Conservation (phyloP, 2,113 vertebrate species). For the Nipponia nippon region DNA sequence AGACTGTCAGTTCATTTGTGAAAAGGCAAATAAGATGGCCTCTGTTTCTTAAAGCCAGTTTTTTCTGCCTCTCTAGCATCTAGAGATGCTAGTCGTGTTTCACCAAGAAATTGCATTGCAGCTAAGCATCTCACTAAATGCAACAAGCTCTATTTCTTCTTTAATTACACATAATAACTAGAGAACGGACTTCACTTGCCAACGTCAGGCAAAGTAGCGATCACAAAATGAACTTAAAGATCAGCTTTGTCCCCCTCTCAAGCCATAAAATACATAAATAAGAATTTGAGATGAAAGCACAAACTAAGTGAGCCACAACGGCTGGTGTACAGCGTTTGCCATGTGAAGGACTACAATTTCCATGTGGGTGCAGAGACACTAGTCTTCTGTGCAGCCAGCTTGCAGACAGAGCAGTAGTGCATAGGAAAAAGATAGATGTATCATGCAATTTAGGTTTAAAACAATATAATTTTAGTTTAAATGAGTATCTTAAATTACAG, state of each 20-base stretch:
- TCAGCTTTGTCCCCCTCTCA: neutral
- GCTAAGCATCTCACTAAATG: neutral
- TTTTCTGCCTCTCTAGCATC: neutral
- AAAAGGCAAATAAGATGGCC: neutral
- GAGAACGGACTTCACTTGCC: neutral
- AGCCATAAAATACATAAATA: neutral
- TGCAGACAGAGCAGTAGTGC: neutral
- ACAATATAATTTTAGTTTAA: slow-evolving; percentile 52
- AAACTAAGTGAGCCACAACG: neutral
- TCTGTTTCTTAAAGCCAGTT: neutral
- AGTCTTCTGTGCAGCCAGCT: neutral
- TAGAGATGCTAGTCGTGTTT: neutral
- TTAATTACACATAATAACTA: neutral
- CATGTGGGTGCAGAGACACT: neutral
- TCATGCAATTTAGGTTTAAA: slow-evolving; percentile 48
- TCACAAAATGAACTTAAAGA: neutral
- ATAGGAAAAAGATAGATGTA: neutral
- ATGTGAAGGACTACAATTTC: neutral
- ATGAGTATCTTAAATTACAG: slow-evolving; percentile 48
- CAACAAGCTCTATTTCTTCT: neutral
- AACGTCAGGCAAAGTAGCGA: neutral
- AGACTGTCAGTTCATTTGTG: neutral
- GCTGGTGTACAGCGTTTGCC: neutral
- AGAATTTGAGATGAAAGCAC: neutral
- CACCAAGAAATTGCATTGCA: rapidly evolving